phyloP scores from a whole-genome alignment of 2,888 invertebrate species.

The Corbicula japonica region DNA sequence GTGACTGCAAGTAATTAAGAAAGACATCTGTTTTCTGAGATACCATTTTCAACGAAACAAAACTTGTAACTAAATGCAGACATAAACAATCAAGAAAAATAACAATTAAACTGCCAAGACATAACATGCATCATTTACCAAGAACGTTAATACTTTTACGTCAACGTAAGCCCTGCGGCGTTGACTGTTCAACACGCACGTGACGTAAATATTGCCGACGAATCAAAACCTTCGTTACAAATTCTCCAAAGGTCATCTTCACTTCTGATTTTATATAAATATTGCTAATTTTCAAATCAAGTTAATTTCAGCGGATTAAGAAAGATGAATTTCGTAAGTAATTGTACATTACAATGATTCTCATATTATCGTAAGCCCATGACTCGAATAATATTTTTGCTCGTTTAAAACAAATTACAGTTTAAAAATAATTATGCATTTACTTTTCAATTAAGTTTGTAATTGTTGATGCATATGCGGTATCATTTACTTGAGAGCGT shows the following conservation, averaged over 20 bases:
- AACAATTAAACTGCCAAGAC: slow-evolving; percentile 20
- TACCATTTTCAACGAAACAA: too few relatives aligned
- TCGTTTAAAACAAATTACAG: too few relatives aligned
- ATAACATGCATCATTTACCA: neutral
- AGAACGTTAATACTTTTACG: slow-evolving; percentile 6
- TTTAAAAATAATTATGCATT: neutral
- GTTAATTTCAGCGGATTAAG: neutral
- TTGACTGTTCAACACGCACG: neutral
- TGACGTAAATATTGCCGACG: slow-evolving; percentile 20
- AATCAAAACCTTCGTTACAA: slow-evolving; percentile 39
- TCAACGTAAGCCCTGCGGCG: slow-evolving; percentile 4
- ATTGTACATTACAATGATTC: too few relatives aligned
- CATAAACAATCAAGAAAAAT: too few relatives aligned
- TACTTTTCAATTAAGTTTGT: neutral
- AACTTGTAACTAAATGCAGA: too few relatives aligned
- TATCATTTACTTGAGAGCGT: neutral
- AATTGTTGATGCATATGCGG: neutral
- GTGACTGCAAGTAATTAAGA: too few relatives aligned
- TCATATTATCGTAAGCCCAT: too few relatives aligned
- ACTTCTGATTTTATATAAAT: slow-evolving; percentile 1
- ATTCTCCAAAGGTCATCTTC: slow-evolving; percentile 1
- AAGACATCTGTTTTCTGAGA: too few relatives aligned
- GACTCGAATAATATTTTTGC: neutral
- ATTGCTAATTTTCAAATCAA: neutral
- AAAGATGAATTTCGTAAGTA: slow-evolving; percentile 31